Conservation (phyloP, 1,140 invertebrate genomes). For the Drosophila pandora region DNA sequence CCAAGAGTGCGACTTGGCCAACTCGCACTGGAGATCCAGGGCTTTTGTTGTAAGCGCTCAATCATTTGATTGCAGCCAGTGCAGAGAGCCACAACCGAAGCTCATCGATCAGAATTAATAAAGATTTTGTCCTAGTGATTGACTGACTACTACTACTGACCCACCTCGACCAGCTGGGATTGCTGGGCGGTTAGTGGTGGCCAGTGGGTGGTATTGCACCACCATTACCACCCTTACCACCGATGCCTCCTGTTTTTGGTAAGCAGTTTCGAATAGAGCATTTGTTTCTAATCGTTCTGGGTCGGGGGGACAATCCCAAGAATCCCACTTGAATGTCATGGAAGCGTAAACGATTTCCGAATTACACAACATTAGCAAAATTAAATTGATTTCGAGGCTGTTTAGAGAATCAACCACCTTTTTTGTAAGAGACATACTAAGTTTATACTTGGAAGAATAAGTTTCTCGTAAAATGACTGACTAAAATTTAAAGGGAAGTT, state of each 20-base stretch:
- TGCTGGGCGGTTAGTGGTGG: not conserved
- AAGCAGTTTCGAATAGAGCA: slow-evolving; percentile 64
- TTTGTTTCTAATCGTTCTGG: slow-evolving; percentile 66
- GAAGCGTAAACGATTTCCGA: slow-evolving; percentile 51
- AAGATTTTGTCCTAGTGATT: slow-evolving; percentile 79
- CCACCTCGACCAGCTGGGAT: slow-evolving; percentile 44
- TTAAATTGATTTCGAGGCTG: slow-evolving; percentile 67
- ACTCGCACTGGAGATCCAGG: slow-evolving; percentile 21
- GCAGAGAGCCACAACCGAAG: slow-evolving; percentile 67
- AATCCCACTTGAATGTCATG: slow-evolving; percentile 49
- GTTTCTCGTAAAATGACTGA: too few relatives aligned
- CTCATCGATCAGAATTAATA: slow-evolving; percentile 84
- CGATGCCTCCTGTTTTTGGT: slow-evolving; percentile 4
- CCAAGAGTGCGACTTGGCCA: slow-evolving; percentile 30
- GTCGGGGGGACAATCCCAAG: not conserved
- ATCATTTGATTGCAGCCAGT: slow-evolving; percentile 79
- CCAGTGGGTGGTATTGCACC: not conserved
- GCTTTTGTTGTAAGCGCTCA: slow-evolving; percentile 72
- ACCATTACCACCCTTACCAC: slow-evolving; percentile 1
- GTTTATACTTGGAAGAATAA: too few relatives aligned
- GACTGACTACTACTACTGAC: slow-evolving; percentile 36
- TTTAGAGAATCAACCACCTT: slow-evolving; percentile 38
- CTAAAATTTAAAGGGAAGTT: too few relatives aligned
- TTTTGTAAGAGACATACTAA: too few relatives aligned
- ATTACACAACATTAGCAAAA: slow-evolving; percentile 82